These are phyloP conservation scores for Eurytoma adleriae DNA, from an alignment of 2,888 invertebrate genomes.

Conservation along the genomic window DNA sequence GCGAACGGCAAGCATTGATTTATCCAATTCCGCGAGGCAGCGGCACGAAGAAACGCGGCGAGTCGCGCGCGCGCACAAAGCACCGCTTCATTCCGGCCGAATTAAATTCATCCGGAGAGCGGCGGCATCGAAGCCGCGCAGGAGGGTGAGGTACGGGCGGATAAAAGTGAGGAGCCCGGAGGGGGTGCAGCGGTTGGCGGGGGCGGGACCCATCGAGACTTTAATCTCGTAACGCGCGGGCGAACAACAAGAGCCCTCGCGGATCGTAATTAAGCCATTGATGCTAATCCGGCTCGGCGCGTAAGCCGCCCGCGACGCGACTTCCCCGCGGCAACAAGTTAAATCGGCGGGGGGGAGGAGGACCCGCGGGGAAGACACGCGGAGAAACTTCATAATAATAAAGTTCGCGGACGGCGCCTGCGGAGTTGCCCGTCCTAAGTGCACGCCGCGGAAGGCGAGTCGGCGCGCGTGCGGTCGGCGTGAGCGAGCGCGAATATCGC, in stretches of 20 bases:
- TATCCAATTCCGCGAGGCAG: too few relatives aligned
- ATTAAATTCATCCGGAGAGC: slow-evolving; percentile 6
- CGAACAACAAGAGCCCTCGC: neutral
- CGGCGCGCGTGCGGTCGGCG: too few relatives aligned
- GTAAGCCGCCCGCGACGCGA: neutral
- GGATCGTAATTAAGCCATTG: slow-evolving; percentile 22
- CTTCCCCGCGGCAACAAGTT: neutral
- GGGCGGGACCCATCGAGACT: slow-evolving; percentile 4
- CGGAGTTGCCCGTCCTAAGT: too few relatives aligned
- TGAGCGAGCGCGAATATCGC: too few relatives aligned
- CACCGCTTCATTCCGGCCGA: neutral
- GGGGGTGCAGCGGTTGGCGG: too few relatives aligned
- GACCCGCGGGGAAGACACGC: neutral
- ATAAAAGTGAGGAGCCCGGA: neutral
- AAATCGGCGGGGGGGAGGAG: neutral
- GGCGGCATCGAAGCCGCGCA: neutral
- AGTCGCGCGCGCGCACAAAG: too few relatives aligned
- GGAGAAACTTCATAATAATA: neutral
- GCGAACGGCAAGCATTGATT: too few relatives aligned
- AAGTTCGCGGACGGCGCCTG: neutral
- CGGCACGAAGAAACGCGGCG: too few relatives aligned
- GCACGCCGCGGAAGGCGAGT: too few relatives aligned
- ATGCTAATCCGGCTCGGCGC: slow-evolving; percentile 17
- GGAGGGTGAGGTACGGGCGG: neutral
- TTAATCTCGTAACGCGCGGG: neutral